phyloP scores from a whole-genome alignment of 2,888 invertebrate genomes.

The Acanthopleura granulata region DNA sequence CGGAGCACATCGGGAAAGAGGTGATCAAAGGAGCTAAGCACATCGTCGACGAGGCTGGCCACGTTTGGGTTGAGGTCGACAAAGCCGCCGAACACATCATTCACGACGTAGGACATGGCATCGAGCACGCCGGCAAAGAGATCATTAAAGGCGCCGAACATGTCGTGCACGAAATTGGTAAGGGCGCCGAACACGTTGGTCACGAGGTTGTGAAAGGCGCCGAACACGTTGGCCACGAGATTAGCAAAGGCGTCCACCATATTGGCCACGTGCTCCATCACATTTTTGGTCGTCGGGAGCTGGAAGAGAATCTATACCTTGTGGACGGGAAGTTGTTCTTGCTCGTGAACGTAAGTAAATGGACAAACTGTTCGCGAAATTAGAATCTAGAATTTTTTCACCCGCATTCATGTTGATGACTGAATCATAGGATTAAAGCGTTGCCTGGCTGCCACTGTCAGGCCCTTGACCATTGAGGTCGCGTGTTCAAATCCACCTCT shows the following conservation, averaged over 20 bases:
- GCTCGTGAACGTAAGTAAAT: background rate
- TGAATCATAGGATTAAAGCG: too few relatives aligned
- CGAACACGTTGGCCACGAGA: conserved; percentile 4
- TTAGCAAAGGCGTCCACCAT: background rate
- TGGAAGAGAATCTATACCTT: background rate
- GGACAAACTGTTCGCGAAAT: too few relatives aligned
- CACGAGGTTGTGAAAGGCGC: background rate
- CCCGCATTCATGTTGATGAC: too few relatives aligned
- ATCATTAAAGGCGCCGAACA: conserved; percentile 2
- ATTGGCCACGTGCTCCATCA: conserved; percentile 8
- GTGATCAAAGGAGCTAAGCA: conserved; percentile 6
- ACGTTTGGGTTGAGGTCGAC: conserved; percentile 7
- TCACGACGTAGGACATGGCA: background rate
- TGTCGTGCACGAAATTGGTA: conserved; percentile 12
- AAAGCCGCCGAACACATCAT: background rate
- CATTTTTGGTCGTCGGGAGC: background rate
- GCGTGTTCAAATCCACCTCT: too few relatives aligned
- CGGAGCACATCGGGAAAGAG: conserved; percentile 3
- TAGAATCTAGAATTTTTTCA: too few relatives aligned
- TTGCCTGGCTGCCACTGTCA: too few relatives aligned
- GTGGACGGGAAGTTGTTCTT: background rate
- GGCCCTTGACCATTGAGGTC: too few relatives aligned
- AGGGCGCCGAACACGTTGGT: conserved; percentile 2
- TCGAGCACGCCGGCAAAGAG: background rate
- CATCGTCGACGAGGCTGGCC: conserved; percentile 4